Base-by-base conservation (phyloP, 2,888 invertebrate genomes). In the Norana najaformis region DNA sequence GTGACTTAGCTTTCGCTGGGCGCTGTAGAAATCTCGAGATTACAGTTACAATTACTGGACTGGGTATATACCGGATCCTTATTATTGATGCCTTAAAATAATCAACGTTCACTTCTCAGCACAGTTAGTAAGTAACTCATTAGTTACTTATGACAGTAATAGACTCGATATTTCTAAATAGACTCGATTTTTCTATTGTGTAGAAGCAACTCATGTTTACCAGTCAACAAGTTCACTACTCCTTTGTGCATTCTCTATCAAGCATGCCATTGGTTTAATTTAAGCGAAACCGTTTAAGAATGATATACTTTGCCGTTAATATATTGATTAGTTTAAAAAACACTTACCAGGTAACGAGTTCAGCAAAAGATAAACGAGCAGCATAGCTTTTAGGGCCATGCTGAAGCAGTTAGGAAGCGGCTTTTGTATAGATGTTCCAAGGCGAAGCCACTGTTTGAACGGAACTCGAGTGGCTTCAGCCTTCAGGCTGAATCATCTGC, bases 311-410 rank as follows among this genome's bases (percentile, higher is more conserved):
- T 16, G n/a, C 11, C n/a, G n/a, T 69, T 69, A 69, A 69, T n/a
- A 69, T 30, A 69, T 69, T 69, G 69, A 69, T 69, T 8, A 13
- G 5, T 30, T 23, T 11, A n/a, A 69, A 47, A 69, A 47, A 69
- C 30, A 69, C 69, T 69, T n/a, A 69, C 69, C 69, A n/a, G 69
- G 69, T 8, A 69, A 69, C 69, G 69, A 69, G 69, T 69, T 69
- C 69, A 69, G 69, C 69, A 30, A 69, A n/a, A 69, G 69, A 69
- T n/a, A 69, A 69, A 69, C 69, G n/a, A n/a, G 69, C 69, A 69
- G 69, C 30, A n/a, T n/a, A n/a, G 8, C n/a, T n/a, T 30, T 69
- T 69, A 30, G 69, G n/a, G 69, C 8, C 69, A 69, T 69, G 69
- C 69, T n/a, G 69, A 69, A 69, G 30, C 69, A 69, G 30, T 69